Conservation (phyloP, 2,888 invertebrate genomes). For the Elmis aenea region DNA sequence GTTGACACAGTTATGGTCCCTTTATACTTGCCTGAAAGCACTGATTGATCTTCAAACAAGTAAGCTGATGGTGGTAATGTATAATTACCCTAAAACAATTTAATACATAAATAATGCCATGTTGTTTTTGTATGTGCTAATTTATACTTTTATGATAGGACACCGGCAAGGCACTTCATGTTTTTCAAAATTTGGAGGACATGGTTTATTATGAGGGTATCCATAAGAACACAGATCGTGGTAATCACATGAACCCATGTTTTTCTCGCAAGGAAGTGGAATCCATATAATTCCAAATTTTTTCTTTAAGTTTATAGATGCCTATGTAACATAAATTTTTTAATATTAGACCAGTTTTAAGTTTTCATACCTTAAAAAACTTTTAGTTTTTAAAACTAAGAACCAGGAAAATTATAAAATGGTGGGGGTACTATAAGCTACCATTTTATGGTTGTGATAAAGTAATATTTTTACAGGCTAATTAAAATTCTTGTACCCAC, state of each 20-base stretch:
- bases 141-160: constrained; percentile 27
- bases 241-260: constrained; percentile 31
- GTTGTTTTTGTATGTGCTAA: background rate
- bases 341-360: too few species aligned
- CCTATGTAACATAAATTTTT: too few species aligned
- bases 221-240: constrained; percentile 28
- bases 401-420: too few species aligned
- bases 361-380: too few species aligned
- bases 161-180: constrained; percentile 33
- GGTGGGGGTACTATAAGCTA: too few species aligned
- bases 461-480: too few species aligned
- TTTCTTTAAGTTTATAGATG: constrained; percentile 23
- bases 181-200: constrained; percentile 23
- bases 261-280: constrained; percentile 26
- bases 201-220: constrained; percentile 21
- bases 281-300: constrained; percentile 27
- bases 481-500: too few species aligned
- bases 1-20: constrained; percentile 18
- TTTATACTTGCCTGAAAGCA: constrained; percentile 25
- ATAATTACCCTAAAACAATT: constrained; percentile 30
- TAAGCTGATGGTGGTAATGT: constrained; percentile 25
- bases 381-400: too few species aligned
- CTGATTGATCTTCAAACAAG: constrained; percentile 9
- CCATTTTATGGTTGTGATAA: too few species aligned
- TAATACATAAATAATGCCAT: constrained; percentile 3